phyloP scores from a whole-genome alignment of 2,797 vertebrate species.

The Salmo trutta region DNA sequence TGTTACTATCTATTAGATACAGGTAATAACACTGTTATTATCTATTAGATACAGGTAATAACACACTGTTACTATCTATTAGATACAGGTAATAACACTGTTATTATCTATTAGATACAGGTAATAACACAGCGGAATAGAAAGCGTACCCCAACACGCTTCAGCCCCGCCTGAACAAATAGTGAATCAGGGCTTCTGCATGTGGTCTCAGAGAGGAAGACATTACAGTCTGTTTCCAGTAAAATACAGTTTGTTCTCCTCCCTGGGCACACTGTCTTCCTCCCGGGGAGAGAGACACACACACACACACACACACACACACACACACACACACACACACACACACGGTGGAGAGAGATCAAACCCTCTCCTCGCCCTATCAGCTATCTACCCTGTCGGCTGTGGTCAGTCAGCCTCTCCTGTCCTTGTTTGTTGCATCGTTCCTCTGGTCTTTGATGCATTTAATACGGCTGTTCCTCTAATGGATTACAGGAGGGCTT shows the following conservation, averaged over 20 bases:
- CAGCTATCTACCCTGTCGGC: conserved; percentile 67
- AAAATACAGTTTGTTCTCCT: conserved; percentile 67
- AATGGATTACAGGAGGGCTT: conserved; percentile 36
- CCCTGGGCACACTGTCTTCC: conserved; percentile 58
- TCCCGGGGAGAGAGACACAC: no score
- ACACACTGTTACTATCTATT: no score
- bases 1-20: no score
- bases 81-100: no score
- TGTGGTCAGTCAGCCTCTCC: conserved; percentile 59
- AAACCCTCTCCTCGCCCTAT: neutral
- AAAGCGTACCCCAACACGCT: no score
- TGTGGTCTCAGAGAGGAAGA: neutral
- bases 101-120: no score
- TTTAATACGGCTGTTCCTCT: conserved; percentile 66
- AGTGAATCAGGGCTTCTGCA: neutral
- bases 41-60: no score
- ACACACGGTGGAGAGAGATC: conserved; percentile 4
- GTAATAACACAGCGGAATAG: no score
- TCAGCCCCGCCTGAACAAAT: no score
- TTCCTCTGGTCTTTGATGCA: conserved; percentile 73
- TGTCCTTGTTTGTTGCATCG: conserved; percentile 76
- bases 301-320: neutral
- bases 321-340: conserved; percentile 34
- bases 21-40: no score
- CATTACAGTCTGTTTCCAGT: conserved; percentile 64